Conservation (phyloP, 2,113 vertebrate genomes). For the Fregetta grallaria region DNA sequence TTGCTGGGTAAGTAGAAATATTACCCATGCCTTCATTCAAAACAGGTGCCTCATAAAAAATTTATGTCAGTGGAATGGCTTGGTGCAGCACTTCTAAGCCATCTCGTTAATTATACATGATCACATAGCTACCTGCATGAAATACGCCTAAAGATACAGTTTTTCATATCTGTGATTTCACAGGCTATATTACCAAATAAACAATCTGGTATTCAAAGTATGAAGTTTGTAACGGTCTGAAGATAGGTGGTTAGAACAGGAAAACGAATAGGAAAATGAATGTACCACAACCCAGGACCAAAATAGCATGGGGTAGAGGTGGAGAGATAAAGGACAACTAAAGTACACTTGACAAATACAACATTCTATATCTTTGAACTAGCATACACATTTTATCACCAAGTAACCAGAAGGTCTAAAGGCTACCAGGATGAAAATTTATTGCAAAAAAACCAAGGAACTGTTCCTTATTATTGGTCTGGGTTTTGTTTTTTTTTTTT, state of each 20-base stretch:
- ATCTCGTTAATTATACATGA: conserved; percentile 58
- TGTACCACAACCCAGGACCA: not conserved
- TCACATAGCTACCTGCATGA: conserved; percentile 24
- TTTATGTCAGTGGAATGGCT: conserved; percentile 42
- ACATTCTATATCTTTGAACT: not conserved
- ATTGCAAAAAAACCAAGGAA: not conserved
- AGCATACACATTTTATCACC: not conserved
- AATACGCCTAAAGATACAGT: not conserved
- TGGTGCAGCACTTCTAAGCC: conserved; percentile 25
- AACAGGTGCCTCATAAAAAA: conserved; percentile 69
- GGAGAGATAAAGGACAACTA: not conserved
- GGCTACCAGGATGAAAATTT: not conserved
- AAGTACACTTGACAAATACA: not conserved
- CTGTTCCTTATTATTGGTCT: not conserved
- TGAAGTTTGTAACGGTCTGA: not conserved
- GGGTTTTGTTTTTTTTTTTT: no score
- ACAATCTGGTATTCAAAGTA: not conserved
- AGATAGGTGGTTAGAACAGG: not conserved
- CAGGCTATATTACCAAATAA: conserved; percentile 1
- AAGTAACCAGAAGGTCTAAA: conserved; percentile 12
- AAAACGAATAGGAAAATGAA: not conserved
- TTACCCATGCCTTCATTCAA: conserved; percentile 26
- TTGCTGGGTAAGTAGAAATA: conserved; percentile 47
- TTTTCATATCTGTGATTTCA: conserved; percentile 16
- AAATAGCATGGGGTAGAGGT: not conserved